phyloP scores from a whole-genome alignment of 2,888 invertebrate genomes.

The Acrobasis suavella region DNA sequence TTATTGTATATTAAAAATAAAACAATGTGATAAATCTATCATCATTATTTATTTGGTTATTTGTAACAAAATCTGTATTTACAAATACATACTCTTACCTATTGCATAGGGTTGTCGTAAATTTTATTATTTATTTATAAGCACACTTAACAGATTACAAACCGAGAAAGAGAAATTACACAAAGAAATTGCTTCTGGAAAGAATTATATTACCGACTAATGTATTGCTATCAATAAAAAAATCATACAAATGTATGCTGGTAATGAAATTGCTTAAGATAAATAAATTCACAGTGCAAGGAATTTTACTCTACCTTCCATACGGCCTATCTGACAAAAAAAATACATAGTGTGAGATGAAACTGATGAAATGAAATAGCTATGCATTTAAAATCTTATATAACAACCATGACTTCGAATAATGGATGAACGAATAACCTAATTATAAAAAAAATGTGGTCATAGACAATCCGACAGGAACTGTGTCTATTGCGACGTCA shows the following conservation, averaged over 20 bases:
- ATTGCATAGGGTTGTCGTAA: slow-evolving; percentile 46
- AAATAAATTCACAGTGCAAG: slow-evolving; percentile 22
- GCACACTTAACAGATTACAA: too few species aligned
- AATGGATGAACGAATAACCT: background rate
- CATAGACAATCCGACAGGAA: background rate
- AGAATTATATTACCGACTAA: background rate
- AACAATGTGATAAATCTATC: slow-evolving; percentile 41
- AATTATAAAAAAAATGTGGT: background rate
- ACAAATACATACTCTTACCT: slow-evolving; percentile 63
- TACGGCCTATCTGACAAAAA: background rate
- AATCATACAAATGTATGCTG: slow-evolving; percentile 5
- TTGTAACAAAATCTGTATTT: slow-evolving; percentile 70
- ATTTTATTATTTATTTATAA: too few species aligned
- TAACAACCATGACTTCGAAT: slow-evolving; percentile 42
- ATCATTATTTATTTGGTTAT: slow-evolving; percentile 71
- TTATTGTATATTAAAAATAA: too few species aligned
- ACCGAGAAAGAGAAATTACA: too few species aligned
- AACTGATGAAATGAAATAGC: too few species aligned
- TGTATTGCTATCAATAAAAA: background rate
- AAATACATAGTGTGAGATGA: slow-evolving; percentile 30
- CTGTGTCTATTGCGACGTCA: slow-evolving; percentile 17
- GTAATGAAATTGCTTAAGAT: background rate
- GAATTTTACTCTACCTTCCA: background rate
- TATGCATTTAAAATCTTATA: slow-evolving; percentile 43
- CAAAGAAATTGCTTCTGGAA: background rate